Evolutionary conservation across 2,797 vertebrate genomes (phyloP).

Genomic region (Coreius guichenoti): DNA sequence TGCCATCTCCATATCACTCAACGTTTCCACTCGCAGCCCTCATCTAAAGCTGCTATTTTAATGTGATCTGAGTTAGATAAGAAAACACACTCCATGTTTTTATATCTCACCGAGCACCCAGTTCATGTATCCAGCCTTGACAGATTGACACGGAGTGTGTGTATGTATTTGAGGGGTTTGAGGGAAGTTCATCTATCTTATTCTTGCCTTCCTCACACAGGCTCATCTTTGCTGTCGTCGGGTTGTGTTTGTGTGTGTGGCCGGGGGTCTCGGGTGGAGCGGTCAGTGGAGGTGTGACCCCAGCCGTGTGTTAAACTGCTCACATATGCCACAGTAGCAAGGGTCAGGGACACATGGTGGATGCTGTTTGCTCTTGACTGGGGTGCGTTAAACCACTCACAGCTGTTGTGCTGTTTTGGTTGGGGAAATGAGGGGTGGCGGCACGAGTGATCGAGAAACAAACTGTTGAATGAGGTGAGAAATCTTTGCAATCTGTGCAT

Average conservation of each 20-base stretch:
- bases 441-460: conserved; percentile 30
- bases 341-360: conserved; percentile 64
- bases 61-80: conserved; percentile 68
- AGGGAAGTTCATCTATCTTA: conserved; percentile 40
- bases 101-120: conserved; percentile 59
- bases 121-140: conserved; percentile 58
- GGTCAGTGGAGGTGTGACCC: conserved; percentile 51
- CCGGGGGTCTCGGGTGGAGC: conserved; percentile 9
- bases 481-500: conserved; percentile 63
- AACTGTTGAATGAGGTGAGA: not conserved
- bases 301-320: conserved; percentile 60
- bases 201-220: conserved; percentile 56
- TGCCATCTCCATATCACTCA: conserved; percentile 73
- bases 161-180: conserved; percentile 63
- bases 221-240: conserved; percentile 49
- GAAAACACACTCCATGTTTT: conserved; percentile 70
- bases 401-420: conserved; percentile 62
- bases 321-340: conserved; percentile 62
- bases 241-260: conserved; percentile 49
- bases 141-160: conserved; percentile 48
- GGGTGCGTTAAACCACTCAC: conserved; percentile 68
- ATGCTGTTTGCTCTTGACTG: conserved; percentile 70
- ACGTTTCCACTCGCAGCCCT: conserved; percentile 68
- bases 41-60: conserved; percentile 66
- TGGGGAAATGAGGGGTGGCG: conserved; percentile 45